A percentile compares a stretch with the other conserved stretches of the same genome.
phyloP scores from a whole-genome alignment of 2,113 vertebrate genomes.

The Hystrix cristata region DNA sequence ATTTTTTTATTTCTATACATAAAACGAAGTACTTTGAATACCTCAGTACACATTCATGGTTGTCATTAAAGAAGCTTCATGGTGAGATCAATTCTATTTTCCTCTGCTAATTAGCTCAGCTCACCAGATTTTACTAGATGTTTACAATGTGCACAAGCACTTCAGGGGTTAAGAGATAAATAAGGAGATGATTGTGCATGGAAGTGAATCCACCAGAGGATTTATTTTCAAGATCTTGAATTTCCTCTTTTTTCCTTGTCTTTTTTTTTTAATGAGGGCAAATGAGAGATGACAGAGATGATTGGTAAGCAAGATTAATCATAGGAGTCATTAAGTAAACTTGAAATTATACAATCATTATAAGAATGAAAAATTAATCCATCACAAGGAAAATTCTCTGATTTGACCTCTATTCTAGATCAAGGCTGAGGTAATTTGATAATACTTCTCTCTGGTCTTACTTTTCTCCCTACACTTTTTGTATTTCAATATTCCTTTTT shows the following conservation, averaged over 20 bases:
- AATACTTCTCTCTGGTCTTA: not conserved
- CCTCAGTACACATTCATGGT: not conserved
- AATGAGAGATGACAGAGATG: not conserved
- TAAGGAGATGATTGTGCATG: not conserved
- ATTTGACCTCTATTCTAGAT: not conserved
- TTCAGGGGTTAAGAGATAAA: not conserved
- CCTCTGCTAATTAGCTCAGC: not conserved
- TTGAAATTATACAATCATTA: not conserved
- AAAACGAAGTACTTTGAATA: conserved; percentile 40
- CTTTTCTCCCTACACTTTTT: not conserved
- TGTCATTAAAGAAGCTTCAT: not conserved
- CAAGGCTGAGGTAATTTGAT: not conserved
- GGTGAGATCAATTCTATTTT: not conserved
- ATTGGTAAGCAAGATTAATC: conserved; percentile 40
- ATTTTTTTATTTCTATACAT: not conserved
- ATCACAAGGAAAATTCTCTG: not conserved
- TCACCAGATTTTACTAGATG: not conserved
- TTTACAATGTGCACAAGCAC: not conserved
- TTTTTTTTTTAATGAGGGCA: conserved; percentile 10
- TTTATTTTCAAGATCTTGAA: not conserved
- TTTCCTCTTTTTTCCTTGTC: not conserved
- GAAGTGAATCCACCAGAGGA: not conserved
- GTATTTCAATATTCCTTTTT: not conserved
- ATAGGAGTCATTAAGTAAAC: not conserved
- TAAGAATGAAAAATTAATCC: conserved; percentile 22